phyloP scores from a whole-genome alignment of 2,888 invertebrate genomes.

The Diarsia brunnea region DNA sequence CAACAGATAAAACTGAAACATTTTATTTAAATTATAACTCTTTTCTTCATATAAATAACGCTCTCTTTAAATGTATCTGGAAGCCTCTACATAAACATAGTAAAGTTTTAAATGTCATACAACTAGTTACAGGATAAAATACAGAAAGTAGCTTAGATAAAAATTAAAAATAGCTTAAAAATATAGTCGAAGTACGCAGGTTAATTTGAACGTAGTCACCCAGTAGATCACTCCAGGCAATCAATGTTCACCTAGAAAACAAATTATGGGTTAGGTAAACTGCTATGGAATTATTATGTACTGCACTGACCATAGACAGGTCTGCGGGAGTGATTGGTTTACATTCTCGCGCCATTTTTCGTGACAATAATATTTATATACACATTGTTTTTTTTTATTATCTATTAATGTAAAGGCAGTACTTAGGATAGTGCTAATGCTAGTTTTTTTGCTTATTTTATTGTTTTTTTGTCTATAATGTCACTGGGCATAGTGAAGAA shows the following conservation, averaged over 20 bases:
- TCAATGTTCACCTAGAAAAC: constrained; percentile 89
- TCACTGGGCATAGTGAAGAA: neutral
- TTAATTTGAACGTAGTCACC: constrained; percentile 71
- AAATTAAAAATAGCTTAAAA: constrained; percentile 68
- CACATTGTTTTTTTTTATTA: neutral
- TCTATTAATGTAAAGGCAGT: neutral
- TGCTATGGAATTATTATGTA: constrained; percentile 6
- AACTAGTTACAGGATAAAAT: constrained; percentile 73
- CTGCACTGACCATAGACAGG: constrained; percentile 14
- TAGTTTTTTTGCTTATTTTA: neutral
- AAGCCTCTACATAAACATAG: constrained; percentile 89
- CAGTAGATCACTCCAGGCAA: constrained; percentile 76
- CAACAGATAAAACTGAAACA: constrained; percentile 83
- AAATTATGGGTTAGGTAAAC: constrained; percentile 60
- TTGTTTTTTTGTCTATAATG: neutral
- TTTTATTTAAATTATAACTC: constrained; percentile 88
- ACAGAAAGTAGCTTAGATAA: constrained; percentile 69
- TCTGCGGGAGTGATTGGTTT: neutral
- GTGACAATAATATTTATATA: neutral
- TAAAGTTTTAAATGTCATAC: constrained; percentile 75
- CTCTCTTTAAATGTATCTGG: constrained; percentile 86
- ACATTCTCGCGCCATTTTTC: constrained; percentile 11
- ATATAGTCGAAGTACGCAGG: constrained; percentile 68
- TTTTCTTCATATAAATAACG: constrained; percentile 86
- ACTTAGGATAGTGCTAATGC: neutral